Conservation (phyloP, 2,113 vertebrate species). For the Gnathonemus echidnorhynchus region DNA sequence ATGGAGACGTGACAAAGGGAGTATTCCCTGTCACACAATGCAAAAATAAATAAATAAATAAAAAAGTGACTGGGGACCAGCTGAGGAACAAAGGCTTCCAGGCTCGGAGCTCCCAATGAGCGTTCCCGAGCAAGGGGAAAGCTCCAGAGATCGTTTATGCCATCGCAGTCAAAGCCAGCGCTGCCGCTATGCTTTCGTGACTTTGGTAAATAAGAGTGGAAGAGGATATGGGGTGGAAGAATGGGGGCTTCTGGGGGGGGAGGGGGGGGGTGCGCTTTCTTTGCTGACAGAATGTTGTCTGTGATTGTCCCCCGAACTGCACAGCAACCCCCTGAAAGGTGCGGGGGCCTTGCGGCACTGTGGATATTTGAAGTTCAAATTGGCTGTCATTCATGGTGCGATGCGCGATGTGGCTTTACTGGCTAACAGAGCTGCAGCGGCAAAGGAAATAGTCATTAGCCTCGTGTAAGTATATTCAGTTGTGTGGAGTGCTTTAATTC, state of each 20-base stretch:
- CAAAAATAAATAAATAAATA: background rate
- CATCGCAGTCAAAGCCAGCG: background rate
- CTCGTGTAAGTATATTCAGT: slow-evolving; percentile 40
- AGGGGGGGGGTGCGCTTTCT: background rate
- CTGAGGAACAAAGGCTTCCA: background rate
- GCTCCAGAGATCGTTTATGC: background rate
- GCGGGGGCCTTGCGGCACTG: slow-evolving; percentile 32
- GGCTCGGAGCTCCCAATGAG: background rate
- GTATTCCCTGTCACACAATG: background rate
- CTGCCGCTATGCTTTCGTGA: background rate
- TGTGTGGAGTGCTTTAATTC: slow-evolving; percentile 32
- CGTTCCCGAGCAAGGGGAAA: background rate
- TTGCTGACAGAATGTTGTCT: slow-evolving; percentile 4
- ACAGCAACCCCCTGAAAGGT: background rate
- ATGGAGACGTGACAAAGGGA: slow-evolving; percentile 12
- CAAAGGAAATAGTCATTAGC: slow-evolving; percentile 44
- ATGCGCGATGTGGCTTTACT: no score
- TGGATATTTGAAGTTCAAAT: slow-evolving; percentile 29
- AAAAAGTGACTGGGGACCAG: slow-evolving; percentile 8
- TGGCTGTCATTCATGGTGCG: slow-evolving; percentile 26
- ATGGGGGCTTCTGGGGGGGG: background rate
- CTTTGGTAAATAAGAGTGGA: slow-evolving; percentile 8
- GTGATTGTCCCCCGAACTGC: slow-evolving; percentile 3
- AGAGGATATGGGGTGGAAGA: background rate
- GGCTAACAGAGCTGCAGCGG: background rate